Evolutionary conservation across 2,797 vertebrate genomes (phyloP), one percentile per base, ranked within the genome.

Genomic region (Salarias fasciatus): DNA sequence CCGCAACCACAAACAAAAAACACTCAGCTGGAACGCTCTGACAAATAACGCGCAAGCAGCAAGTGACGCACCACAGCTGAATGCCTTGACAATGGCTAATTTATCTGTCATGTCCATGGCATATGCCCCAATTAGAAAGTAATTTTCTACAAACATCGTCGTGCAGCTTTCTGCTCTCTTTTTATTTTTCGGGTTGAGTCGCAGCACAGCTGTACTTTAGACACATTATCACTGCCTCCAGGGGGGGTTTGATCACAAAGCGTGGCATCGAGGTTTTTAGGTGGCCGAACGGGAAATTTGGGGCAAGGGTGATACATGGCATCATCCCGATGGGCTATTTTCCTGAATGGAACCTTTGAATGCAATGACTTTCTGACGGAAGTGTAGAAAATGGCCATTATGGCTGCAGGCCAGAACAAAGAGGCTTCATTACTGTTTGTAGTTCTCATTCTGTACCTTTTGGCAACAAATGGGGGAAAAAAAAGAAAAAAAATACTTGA

Each of bases 51-150:
- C 73, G 63, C 63, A 28, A 53, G 43, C 68, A 8, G 53, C 58
- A 82, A 72, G 72, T 78, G 83, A 88, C 63, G 60, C 76, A 78
- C 69, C 74, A 82, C 82, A 78, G 80, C 71, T 67, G 71, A 84
- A 77, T 59, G 63, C 69, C 65, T 78, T 88, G 88, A 90, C 89
- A 90, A 83, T 89, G 74, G 70, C 73, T 91, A 86, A 91, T 92
- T 91, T 88, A 84, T 88, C 83, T 82, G 86, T 92, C 88, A 86
- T 77, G 85, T 85, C 53, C 50, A 35, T 57, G 74, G 78, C 85
- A 87, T 84, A 83, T 77, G 84, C 88, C 67, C 88, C 86, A 92
- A 92, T 92, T 92, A 92, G 72, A 81, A 87, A 90, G 89, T 88
- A 44, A 85, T 92, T 91, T 90, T 86, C 75, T 61, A 65, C 83